Evolutionary conservation across 2,888 invertebrate genomes (phyloP).

Genomic region (Epinotia nisella): DNA sequence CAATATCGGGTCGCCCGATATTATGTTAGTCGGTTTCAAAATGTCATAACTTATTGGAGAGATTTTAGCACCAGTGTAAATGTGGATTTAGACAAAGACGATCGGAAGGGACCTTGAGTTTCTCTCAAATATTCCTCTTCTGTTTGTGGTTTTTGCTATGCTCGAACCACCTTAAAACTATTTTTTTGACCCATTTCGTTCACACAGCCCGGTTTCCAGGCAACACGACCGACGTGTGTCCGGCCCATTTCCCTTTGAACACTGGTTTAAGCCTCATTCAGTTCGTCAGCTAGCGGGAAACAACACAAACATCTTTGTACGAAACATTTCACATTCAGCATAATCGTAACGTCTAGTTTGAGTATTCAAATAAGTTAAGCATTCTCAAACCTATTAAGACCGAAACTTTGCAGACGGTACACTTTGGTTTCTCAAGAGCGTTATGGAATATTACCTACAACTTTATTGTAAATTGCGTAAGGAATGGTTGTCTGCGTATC

Average conservation of each 20-base stretch:
- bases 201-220: too few relatives aligned
- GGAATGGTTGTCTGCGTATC: neutral
- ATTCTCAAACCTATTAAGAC: conserved; percentile 34
- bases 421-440: conserved; percentile 15
- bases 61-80: too few relatives aligned
- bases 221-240: neutral
- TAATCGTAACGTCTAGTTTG: neutral
- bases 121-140: too few relatives aligned
- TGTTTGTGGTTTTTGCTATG: too few relatives aligned
- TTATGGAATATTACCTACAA: conserved; percentile 25
- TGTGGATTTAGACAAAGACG: too few relatives aligned
- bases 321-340: neutral
- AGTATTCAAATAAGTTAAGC: conserved; percentile 35
- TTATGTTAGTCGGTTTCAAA: too few relatives aligned
- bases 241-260: conserved; percentile 3
- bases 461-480: conserved; percentile 7
- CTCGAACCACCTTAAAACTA: too few relatives aligned
- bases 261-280: neutral
- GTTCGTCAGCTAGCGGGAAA: neutral
- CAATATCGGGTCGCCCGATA: too few relatives aligned
- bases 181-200: too few relatives aligned
- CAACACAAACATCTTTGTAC: neutral
- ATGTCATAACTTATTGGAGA: too few relatives aligned
- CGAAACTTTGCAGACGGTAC: conserved; percentile 37
- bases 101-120: too few relatives aligned